Percentiles rank a stretch among this genome's conserved stretches.
Evolutionary conservation across 2,888 invertebrate genomes (phyloP).

Genomic region (Mesochorus sp.): DNA sequence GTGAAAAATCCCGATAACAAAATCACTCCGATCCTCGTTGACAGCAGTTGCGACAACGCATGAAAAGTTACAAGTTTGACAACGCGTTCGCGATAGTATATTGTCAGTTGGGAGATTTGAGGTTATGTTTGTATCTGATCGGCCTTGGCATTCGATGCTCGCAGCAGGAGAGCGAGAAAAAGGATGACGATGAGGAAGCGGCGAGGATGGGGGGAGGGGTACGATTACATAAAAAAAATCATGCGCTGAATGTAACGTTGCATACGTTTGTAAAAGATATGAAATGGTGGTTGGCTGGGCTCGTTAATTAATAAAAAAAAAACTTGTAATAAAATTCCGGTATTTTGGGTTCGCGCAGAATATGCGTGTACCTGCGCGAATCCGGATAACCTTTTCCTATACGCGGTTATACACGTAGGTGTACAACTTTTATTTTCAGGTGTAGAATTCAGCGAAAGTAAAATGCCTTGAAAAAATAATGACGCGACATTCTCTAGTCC

Average conservation of each 20-base stretch:
- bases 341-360: too few species aligned
- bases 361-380: background rate
- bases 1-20: too few species aligned
- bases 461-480: background rate
- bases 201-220: background rate
- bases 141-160: slow-evolving; percentile 17
- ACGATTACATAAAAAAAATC: slow-evolving; percentile 39
- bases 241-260: background rate
- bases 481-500: background rate
- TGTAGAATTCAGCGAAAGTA: slow-evolving; percentile 1
- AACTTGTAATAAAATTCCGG: too few species aligned
- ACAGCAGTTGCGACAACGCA: background rate
- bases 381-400: background rate
- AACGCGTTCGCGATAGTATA: too few species aligned
- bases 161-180: background rate
- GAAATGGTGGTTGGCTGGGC: too few species aligned
- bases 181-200: background rate
- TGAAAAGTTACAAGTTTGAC: too few species aligned
- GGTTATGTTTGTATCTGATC: slow-evolving; percentile 27
- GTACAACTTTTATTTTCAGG: background rate
- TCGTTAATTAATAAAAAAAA: too few species aligned
- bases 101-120: slow-evolving; percentile 4
- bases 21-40: too few species aligned
- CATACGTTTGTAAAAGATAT: background rate
- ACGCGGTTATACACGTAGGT: background rate